A percentile compares a stretch with the other conserved stretches of the same genome.
Evolutionary conservation across 92 coral and sea anemone genomes (phyloP).

Genomic region (Epizoanthus fatuus): DNA sequence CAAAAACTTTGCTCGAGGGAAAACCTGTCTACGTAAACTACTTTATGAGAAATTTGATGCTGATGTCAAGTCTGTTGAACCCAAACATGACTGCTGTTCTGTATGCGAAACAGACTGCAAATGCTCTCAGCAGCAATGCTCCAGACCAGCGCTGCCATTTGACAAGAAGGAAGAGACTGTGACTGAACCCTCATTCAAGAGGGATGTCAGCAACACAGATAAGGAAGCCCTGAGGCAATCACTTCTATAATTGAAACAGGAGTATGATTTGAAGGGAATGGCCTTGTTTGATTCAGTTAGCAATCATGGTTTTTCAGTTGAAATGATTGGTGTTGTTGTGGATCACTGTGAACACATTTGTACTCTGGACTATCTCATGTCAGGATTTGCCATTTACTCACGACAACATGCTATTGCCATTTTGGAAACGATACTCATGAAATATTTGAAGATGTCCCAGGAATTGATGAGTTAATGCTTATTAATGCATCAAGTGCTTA

Average conservation of each 20-base stretch:
- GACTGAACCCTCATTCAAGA: constrained; percentile 10
- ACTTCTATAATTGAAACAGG: constrained; percentile 36
- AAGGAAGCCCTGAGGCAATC: constrained; percentile 27
- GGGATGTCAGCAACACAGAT: constrained; percentile 28
- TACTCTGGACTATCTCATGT: constrained; percentile 27
- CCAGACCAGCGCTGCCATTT: constrained; percentile 32
- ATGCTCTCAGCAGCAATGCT: constrained; percentile 37
- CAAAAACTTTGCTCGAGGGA: constrained; percentile 28
- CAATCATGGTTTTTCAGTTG: constrained; percentile 50
- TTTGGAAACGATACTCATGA: constrained; percentile 42
- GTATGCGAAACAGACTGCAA: constrained; percentile 35
- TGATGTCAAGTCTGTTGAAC: constrained; percentile 17
- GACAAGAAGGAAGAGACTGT: constrained; percentile 9
- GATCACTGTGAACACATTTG: constrained; percentile 39
- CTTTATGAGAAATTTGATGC: constrained; percentile 41
- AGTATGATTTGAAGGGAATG: constrained; percentile 21
- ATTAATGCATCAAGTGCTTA: constrained; percentile 8
- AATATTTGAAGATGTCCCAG: constrained; percentile 55
- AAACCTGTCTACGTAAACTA: constrained; percentile 33
- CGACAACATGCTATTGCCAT: constrained; percentile 46
- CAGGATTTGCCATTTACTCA: constrained; percentile 29
- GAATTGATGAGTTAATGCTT: constrained; percentile 40
- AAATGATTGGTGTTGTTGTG: constrained; percentile 46
- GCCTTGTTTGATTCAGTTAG: constrained; percentile 37
- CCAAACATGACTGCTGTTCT: constrained; percentile 45